Evolutionary conservation across 2,797 vertebrate species (phyloP).

Genomic region (Crocodylus rhombifer): DNA sequence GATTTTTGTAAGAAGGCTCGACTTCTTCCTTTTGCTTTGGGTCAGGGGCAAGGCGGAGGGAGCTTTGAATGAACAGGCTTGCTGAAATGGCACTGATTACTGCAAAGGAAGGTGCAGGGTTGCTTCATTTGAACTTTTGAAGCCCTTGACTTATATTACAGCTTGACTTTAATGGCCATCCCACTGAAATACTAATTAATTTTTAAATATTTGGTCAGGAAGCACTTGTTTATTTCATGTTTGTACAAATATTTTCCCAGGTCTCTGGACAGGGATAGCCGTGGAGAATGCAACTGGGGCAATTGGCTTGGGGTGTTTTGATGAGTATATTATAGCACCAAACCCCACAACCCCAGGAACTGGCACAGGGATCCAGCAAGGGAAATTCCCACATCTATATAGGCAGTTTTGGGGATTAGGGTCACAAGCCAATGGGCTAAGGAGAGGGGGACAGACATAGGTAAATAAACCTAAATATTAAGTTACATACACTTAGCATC

Average conservation of each 20-base stretch:
- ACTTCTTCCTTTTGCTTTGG: background rate
- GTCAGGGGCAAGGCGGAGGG: background rate
- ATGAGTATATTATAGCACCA: background rate
- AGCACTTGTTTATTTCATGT: background rate
- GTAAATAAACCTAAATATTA: no score
- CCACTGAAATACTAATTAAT: background rate
- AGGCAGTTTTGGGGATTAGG: no score
- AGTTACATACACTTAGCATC: no score
- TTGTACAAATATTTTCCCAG: background rate
- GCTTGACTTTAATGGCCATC: background rate
- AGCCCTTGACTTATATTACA: background rate
- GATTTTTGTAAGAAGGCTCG: background rate
- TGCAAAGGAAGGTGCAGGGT: background rate
- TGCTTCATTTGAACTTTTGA: background rate
- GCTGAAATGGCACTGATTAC: background rate
- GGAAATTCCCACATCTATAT: no score
- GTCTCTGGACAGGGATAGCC: background rate
- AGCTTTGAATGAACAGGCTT: background rate
- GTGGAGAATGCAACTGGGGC: background rate
- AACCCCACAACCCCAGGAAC: no score
- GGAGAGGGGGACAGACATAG: no score
- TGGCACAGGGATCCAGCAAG: no score
- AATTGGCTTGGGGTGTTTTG: background rate
- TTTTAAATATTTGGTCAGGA: background rate
- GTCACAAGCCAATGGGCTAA: no score